These are phyloP conservation scores for Megaceryle torquata DNA, from an alignment of 2,113 vertebrate species.

Conservation along the genomic window DNA sequence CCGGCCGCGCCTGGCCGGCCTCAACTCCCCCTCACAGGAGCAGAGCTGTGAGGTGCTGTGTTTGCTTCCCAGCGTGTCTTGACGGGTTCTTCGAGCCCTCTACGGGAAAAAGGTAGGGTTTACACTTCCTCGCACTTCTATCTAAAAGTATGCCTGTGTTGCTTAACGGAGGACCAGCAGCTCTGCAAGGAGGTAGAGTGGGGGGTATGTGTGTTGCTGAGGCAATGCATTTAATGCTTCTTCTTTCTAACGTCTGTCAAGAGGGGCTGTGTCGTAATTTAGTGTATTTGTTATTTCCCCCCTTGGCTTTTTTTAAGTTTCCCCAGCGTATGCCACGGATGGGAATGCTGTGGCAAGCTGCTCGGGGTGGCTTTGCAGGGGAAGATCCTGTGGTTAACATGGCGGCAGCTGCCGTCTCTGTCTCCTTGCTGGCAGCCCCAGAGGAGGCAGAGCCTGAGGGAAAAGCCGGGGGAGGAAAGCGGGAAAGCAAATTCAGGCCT, in stretches of 20 bases:
- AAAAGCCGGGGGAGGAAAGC: neutral
- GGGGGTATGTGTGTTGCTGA: rapidly evolving
- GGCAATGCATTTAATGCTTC: neutral
- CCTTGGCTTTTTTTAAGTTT: rapidly evolving
- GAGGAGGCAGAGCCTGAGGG: neutral
- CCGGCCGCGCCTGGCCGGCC: rapidly evolving
- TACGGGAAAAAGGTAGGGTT: neutral
- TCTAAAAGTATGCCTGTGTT: neutral
- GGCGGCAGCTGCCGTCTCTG: rapidly evolving
- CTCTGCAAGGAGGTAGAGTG: neutral
- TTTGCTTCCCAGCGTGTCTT: rapidly evolving
- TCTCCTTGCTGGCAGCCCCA: too few relatives aligned
- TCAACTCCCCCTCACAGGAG: rapidly evolving
- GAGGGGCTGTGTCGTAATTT: too few relatives aligned
- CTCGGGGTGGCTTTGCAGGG: too few relatives aligned
- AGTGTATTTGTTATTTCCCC: rapidly evolving
- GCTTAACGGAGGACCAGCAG: neutral
- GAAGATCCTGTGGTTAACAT: neutral
- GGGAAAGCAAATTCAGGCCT: neutral
- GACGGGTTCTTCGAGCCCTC: neutral
- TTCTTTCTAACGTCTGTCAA: rapidly evolving
- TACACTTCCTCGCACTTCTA: rapidly evolving
- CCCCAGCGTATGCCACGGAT: rapidly evolving
- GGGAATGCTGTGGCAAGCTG: neutral
- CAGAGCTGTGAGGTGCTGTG: too few relatives aligned